Percentiles rank a stretch among this genome's conserved stretches.
Conservation (phyloP, 1,140 invertebrate species). For the Caenorhabditis remanei region DNA sequence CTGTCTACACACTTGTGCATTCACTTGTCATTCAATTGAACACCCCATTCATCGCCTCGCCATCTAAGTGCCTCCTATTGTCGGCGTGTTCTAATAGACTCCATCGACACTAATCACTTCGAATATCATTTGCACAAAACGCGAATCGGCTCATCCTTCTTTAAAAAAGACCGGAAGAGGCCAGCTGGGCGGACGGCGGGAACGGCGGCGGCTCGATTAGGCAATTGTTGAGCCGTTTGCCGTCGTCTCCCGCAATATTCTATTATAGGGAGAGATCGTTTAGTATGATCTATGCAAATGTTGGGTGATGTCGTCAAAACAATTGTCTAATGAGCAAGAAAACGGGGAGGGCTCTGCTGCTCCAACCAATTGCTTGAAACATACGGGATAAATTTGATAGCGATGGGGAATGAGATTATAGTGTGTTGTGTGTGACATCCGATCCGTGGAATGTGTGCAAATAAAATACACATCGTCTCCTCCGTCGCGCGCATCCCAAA, state of each 20-base stretch:
- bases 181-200: conserved; percentile 13
- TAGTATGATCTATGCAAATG: conserved; percentile 54
- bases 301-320: conserved; percentile 13
- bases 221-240: conserved; percentile 30
- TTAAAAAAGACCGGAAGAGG: conserved; percentile 40
- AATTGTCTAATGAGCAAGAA: conserved; percentile 44
- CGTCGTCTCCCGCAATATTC: conserved; percentile 33
- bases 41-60: background rate
- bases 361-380: conserved; percentile 46
- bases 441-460: conserved; percentile 53
- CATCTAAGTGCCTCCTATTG: background rate
- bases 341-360: background rate
- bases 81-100: conserved; percentile 39
- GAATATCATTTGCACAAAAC: conserved; percentile 33
- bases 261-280: conserved; percentile 43
- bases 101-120: conserved; percentile 51
- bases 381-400: conserved; percentile 53
- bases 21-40: too few species aligned
- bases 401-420: conserved; percentile 18
- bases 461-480: conserved; percentile 5
- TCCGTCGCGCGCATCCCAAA: conserved; percentile 19
- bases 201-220: conserved; percentile 25
- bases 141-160: background rate
- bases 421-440: conserved; percentile 25
- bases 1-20: too few species aligned